Evolutionary conservation across 2,797 vertebrate genomes (phyloP), one percentile per base, ranked within the genome.

Genomic region (Uromys caudimaculatus): DNA sequence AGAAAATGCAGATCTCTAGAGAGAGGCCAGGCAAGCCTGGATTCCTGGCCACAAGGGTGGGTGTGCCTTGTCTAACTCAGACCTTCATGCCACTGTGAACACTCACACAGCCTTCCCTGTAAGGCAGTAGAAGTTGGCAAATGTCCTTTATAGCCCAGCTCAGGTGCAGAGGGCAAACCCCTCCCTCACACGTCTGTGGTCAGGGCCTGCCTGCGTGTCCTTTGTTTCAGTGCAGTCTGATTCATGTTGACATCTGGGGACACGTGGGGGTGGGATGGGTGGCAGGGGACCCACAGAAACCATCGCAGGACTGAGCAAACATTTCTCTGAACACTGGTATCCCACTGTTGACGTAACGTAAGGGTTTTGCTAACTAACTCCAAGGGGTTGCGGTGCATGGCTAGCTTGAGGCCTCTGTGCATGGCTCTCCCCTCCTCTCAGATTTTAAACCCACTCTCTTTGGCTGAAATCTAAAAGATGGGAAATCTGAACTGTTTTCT

Each of bases 401-500:
- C 81, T 44, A 32, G 60, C 89, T 93, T 29, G 50, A 35, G 19
- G 27, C 38, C 56, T 27, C 58, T 54, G 24, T 19, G 38, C 12
- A 47, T 10, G n/a, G 54, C 76, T 78, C 73, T 79, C 84, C 95
- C 67, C 44, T 62, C 73, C 64, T 50, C 21, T 38, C 75, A 54
- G 7, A 69, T 85, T 38, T 92, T 64, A n/a, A 96, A 64, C 83
- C 50, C 21, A 0, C 90, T 93, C 89, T 93, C 93, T 92, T 69
- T 96, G 95, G 95, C 95, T 91, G 60, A 50, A 79, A 89, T 88
- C 89, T 75, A 93, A 94, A 97, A 91, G 38, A 93, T 90, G 56
- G 44, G n/a, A 62, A 95, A 84, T 93, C 92, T 91, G 92, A 95
- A 94, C 79, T 90, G 89, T 89, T 95, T 97, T 96, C 85, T 78